Evolutionary conservation across 2,113 vertebrate genomes (phyloP).

Genomic region (Haliaeetus leucogaster): DNA sequence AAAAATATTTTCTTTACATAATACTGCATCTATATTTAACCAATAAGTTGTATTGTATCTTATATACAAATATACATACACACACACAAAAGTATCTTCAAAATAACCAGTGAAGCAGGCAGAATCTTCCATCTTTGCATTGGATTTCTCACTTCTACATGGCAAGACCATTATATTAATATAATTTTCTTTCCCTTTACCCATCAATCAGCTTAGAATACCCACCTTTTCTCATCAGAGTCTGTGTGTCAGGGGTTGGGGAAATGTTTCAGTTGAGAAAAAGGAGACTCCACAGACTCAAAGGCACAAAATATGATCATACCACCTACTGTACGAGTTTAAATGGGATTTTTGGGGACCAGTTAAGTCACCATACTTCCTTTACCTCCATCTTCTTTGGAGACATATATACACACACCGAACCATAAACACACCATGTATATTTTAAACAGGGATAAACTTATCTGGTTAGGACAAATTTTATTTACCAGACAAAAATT

Average conservation of each 20-base stretch:
- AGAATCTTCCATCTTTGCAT: background rate
- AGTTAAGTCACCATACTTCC: background rate
- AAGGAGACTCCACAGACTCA: background rate
- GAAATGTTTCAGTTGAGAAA: background rate
- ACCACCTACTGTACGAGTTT: background rate
- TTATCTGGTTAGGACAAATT: background rate
- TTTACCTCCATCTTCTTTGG: background rate
- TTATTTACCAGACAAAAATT: background rate
- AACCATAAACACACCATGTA: background rate
- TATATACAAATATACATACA: background rate
- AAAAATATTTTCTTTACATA: background rate
- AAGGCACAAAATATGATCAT: background rate
- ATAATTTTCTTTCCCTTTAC: background rate
- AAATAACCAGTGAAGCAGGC: background rate
- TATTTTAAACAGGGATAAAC: background rate
- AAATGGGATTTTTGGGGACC: background rate
- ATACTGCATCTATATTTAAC: background rate
- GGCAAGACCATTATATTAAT: background rate
- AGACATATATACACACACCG: background rate
- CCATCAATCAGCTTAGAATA: background rate
- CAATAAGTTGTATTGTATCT: background rate
- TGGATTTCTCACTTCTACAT: background rate
- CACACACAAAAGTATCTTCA: background rate
- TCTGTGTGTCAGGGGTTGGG: background rate
- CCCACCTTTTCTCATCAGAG: background rate